A percentile compares a stretch with the other conserved stretches of the same genome.
phyloP scores from a whole-genome alignment of 92 coral and sea anemone species.

The Virgularia gustaviana region DNA sequence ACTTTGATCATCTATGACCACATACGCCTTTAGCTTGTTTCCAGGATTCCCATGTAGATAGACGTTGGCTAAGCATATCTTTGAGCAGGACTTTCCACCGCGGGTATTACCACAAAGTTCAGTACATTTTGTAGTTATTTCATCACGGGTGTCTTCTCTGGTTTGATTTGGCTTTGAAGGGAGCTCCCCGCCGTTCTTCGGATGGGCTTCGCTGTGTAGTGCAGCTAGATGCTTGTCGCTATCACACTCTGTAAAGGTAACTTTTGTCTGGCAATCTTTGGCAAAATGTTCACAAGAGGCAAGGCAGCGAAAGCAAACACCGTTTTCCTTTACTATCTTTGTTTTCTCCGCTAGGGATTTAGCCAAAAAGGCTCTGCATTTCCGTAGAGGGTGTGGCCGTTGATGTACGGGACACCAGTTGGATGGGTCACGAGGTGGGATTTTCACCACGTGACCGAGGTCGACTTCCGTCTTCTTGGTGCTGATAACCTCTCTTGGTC shows the following conservation, averaged over 20 bases:
- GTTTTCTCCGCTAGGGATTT: slow-evolving; percentile 25
- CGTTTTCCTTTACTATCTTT: neutral
- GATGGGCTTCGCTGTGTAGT: neutral
- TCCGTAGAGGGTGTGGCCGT: slow-evolving; percentile 40
- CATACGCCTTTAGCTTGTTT: neutral
- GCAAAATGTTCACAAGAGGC: slow-evolving; percentile 33
- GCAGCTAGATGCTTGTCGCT: slow-evolving; percentile 39
- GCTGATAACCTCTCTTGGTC: neutral
- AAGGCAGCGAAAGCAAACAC: slow-evolving; percentile 39
- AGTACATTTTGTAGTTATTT: neutral
- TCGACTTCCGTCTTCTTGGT: neutral
- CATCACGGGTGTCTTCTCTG: neutral
- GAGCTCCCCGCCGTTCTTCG: neutral
- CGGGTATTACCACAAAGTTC: neutral
- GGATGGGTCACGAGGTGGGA: neutral
- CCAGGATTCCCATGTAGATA: neutral
- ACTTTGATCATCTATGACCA: neutral
- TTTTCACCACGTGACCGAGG: neutral
- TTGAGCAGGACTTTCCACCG: neutral
- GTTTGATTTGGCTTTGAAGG: neutral
- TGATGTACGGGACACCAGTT: slow-evolving; percentile 48
- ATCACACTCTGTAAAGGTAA: slow-evolving; percentile 30
- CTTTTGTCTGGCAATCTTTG: slow-evolving; percentile 7
- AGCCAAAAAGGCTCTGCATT: slow-evolving; percentile 38
- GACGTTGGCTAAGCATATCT: neutral